phyloP scores from a whole-genome alignment of 2,113 vertebrate genomes.

The Rhagologus leucostigma region DNA sequence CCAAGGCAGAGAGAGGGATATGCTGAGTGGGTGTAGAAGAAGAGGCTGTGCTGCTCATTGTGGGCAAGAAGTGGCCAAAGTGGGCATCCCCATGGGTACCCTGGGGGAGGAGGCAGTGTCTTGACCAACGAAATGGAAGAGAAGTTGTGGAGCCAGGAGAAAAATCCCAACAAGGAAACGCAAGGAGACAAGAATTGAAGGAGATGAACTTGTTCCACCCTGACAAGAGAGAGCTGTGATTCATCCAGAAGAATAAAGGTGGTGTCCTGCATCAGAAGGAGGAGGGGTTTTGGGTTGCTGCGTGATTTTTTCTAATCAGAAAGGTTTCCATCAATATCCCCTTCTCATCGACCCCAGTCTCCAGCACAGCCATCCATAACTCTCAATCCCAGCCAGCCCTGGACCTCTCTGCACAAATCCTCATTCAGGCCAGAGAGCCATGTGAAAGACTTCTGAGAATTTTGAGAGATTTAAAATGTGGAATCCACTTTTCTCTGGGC shows the following conservation, averaged over 20 bases:
- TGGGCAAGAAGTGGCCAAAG: not conserved
- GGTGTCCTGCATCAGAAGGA: not conserved
- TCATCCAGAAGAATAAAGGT: not conserved
- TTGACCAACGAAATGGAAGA: not conserved
- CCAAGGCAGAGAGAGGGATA: not conserved
- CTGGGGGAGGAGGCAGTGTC: not conserved
- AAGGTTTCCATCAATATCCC: not conserved
- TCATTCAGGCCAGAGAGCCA: not conserved
- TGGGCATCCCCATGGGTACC: not conserved
- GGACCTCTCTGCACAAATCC: not conserved
- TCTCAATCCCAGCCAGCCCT: not conserved
- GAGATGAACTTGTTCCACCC: not conserved
- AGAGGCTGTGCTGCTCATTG: not conserved
- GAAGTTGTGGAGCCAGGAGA: not conserved
- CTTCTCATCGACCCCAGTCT: not conserved
- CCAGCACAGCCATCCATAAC: not conserved
- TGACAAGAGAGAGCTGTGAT: not conserved
- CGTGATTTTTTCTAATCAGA: not conserved
- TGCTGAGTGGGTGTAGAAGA: not conserved
- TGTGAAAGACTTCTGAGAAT: not conserved
- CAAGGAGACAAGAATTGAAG: not conserved
- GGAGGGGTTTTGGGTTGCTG: not conserved
- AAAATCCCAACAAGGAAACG: not conserved
- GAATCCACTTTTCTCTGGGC: not conserved
- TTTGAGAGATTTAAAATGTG: not conserved